A percentile compares a stretch with the other conserved stretches of the same genome.
Conservation (phyloP, 2,888 invertebrate genomes). For the Drosophila borborema region DNA sequence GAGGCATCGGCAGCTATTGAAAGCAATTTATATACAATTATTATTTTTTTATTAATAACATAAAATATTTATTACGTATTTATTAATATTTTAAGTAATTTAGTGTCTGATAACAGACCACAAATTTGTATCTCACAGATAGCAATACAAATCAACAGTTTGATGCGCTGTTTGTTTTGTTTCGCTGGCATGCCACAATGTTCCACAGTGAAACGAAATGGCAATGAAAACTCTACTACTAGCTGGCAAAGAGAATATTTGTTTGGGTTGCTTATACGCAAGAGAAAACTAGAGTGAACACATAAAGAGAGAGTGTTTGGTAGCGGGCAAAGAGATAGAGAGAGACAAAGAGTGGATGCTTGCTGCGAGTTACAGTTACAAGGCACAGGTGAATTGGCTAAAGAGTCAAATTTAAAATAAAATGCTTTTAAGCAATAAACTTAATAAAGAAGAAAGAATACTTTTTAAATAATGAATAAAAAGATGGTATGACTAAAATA, state of each 20-base stretch:
- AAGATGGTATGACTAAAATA: neutral
- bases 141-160: conserved; percentile 68
- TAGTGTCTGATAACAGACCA: conserved; percentile 3
- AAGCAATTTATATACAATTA: neutral
- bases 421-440: neutral
- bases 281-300: neutral
- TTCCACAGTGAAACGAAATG: conserved; percentile 29
- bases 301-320: neutral
- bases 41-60: neutral
- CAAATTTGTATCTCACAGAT: conserved; percentile 49
- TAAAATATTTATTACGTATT: neutral
- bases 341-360: neutral
- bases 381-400: conserved; percentile 26
- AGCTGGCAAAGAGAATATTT: conserved; percentile 30
- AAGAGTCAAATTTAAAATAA: neutral
- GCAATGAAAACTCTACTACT: conserved; percentile 70
- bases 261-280: neutral
- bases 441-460: neutral
- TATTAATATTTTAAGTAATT: neutral
- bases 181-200: conserved; percentile 41
- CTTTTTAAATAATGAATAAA: too few species aligned
- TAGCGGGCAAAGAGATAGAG: neutral
- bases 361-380: neutral
- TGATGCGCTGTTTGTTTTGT: conserved; percentile 64
- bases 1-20: conserved; percentile 26